Percentiles rank a stretch among this genome's conserved stretches.
phyloP scores from a whole-genome alignment of 2,113 vertebrate genomes.

The Phylloscopus trochiloides region DNA sequence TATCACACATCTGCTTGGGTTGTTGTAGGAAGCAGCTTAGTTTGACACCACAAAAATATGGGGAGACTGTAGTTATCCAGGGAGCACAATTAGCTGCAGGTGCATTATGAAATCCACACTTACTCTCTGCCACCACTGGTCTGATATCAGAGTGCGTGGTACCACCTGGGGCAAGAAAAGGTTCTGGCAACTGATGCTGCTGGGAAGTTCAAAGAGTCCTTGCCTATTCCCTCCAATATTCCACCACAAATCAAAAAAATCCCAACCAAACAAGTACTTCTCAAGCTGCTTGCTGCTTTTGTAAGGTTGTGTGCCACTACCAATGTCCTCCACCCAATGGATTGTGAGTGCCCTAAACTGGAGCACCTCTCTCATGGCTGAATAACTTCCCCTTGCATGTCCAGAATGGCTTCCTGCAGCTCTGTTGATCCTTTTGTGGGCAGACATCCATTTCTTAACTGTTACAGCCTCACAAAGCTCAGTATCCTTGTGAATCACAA shows the following conservation, averaged over 20 bases:
- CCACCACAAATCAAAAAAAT: background rate
- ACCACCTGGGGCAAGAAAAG: background rate
- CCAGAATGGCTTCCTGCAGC: background rate
- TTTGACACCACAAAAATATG: background rate
- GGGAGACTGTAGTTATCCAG: background rate
- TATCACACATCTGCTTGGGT: background rate
- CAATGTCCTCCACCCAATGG: background rate
- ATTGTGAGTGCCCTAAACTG: background rate
- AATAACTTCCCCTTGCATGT: background rate
- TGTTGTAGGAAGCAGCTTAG: background rate
- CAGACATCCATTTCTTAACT: background rate
- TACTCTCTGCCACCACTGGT: background rate
- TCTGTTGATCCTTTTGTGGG: background rate
- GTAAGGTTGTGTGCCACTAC: background rate
- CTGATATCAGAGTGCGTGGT: background rate
- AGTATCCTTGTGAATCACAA: background rate
- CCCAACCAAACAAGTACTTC: background rate
- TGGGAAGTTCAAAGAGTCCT: background rate
- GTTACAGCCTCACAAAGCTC: background rate
- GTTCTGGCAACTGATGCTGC: background rate
- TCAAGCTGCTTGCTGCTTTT: background rate
- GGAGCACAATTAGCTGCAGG: background rate
- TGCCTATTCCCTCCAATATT: background rate
- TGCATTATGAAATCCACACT: background rate
- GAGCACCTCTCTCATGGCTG: background rate